phyloP scores from a whole-genome alignment of 2,113 vertebrate species.

The Probosciger aterrimus region DNA sequence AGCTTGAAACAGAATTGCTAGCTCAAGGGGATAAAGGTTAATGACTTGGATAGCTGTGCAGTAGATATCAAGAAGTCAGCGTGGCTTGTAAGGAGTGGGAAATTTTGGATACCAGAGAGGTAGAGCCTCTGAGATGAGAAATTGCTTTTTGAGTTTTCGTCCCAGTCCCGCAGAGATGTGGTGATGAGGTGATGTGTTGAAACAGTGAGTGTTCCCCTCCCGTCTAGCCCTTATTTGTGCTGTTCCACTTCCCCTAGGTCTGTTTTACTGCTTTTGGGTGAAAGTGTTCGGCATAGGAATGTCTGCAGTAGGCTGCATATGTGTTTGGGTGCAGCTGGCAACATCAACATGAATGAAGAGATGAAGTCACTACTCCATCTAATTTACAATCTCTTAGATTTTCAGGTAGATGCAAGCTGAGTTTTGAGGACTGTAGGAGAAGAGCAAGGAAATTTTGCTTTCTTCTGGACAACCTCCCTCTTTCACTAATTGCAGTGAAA shows the following conservation, averaged over 20 bases:
- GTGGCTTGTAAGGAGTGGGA: not conserved
- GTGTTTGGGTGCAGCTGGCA: not conserved
- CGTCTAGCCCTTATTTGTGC: not conserved
- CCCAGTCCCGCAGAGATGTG: not conserved
- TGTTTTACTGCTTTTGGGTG: not conserved
- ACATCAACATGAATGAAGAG: not conserved
- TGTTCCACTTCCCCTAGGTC: not conserved
- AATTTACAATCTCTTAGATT: not conserved
- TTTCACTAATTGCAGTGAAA: not conserved
- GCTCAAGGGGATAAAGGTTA: not conserved
- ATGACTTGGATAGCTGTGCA: not conserved
- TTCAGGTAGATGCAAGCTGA: not conserved
- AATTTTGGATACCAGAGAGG: not conserved
- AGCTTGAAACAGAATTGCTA: not conserved
- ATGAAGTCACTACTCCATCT: not conserved
- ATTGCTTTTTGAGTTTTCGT: not conserved
- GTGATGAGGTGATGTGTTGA: not conserved
- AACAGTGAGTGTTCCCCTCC: not conserved
- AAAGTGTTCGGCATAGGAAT: not conserved
- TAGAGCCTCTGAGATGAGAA: not conserved
- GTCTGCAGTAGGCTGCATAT: not conserved
- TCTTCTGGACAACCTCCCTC: not conserved
- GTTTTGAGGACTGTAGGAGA: not conserved
- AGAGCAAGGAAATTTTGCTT: not conserved
- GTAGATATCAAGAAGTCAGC: not conserved